Base-by-base conservation (phyloP, 2,113 vertebrate genomes). In the Clarias gariepinus region DNA sequence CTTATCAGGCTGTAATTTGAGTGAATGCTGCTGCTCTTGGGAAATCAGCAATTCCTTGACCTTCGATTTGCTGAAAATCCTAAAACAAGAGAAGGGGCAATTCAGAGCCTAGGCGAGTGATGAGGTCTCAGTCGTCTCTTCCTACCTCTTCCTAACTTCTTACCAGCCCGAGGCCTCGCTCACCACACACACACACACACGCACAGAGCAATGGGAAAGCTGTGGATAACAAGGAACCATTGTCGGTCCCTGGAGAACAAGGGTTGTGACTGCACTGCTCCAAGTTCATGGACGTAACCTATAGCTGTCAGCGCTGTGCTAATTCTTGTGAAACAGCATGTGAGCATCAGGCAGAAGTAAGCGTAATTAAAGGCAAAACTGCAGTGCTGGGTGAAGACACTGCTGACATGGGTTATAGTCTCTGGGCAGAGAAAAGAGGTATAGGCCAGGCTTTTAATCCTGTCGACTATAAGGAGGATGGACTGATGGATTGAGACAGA, bases 261-360 rank as follows among this genome's bases (percentile, higher is more conserved):
- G 90, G 93, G 94, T 92, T 92, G 92, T 92, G 94, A 93, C 93
- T 89, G 92, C 91, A 84, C 89, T 81, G 83, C 91, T 92, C 91
- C 18, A 89, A 93, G 94, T 95, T 95, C 94, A 95, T 77, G 94
- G 94, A 93, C 91, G 86, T 94, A 94, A 94, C 94, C 94, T 88
- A 93, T 82, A 95, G 94, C 95, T 93, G 93, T 94, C 92, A 90
- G 85, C 91, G 89, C 91, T 89, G 93, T 90, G 83, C 90, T 93
- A 90, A 91, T 91, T 91, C 89, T 89, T 87, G 87, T 93, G 92
- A 87, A 88, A 90, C 90, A 85, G 87, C 87, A 87, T 91, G 91
- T 91, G 91, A 91, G 89, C 86, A 92, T 92, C 89, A 88, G 89
- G 89, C 69, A 87, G 87, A 55, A 71, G 82, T 82, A 84, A 78